Base-by-base conservation (phyloP, 53 echinoderm and acorn worm species). In the Holothuria leucospilota region DNA sequence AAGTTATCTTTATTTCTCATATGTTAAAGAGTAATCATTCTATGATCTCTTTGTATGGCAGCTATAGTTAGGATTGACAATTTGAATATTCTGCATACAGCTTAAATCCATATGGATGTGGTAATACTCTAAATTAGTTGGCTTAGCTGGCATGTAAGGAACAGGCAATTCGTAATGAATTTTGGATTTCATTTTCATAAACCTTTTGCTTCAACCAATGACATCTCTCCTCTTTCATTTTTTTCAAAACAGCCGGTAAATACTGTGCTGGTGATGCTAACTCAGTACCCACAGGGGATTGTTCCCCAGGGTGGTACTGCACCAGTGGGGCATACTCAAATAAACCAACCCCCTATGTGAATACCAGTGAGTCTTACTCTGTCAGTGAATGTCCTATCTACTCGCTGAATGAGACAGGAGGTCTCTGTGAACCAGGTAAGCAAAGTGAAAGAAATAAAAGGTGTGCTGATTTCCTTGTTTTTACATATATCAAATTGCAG, bases 261-360 rank as follows among this genome's bases (percentile, higher is more conserved):
- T 96, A 91, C 75, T 96, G 96, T 71, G 94, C 95, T 20, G 96
- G 96, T 39, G 96, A 96, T 49, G 96, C 90, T 18, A 93, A 95
- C n/a, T 88, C 91, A 24, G 93, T 93, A 14, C 96, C 96, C 20
- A 95, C 93, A 4, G 93, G 26, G 6, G 89, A 89, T 62, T 96
- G 96, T 87, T 89, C 94, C 46, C 86, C 96, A 10, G 96, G 96
- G 40, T 96, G 96, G 96, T 94, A 91, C 63, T 96, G 96, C 71
- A 93, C 72, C 60, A 39, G 93, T 29, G 96, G 96, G 6, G 95
- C 96, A 13, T 96, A 95, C 67, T 78, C 91, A 28, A 62, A 53
- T 34, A 89, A 90, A 85, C 96, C 96, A 16, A 84, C 80, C 16
- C 95, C 95, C 0, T 72, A 89, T 71, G 96, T 95, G 30, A 71